These are phyloP conservation scores for Zeus faber DNA, from an alignment of 2,113 vertebrate species.

Conservation along the genomic window DNA sequence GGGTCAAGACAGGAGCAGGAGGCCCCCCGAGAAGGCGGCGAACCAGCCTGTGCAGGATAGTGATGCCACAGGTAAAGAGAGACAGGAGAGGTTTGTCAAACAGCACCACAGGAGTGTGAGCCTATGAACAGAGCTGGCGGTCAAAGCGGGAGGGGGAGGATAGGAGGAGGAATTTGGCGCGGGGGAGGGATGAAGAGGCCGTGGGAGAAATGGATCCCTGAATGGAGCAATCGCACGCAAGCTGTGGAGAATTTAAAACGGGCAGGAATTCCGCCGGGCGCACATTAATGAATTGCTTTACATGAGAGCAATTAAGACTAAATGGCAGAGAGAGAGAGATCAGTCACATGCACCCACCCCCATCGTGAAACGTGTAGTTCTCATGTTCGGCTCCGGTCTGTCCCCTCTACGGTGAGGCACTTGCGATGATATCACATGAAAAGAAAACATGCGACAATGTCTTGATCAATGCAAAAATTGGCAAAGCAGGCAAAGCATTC, in stretches of 20 bases:
- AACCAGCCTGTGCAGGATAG: slow-evolving; percentile 8
- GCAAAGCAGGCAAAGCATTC: slow-evolving; percentile 3
- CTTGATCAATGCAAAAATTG: neutral
- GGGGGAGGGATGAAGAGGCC: no score
- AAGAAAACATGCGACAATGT: neutral
- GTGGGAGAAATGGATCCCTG: no score
- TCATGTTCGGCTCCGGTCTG: slow-evolving; percentile 18
- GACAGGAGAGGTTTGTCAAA: slow-evolving; percentile 52
- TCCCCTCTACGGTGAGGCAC: neutral
- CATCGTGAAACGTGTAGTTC: no score
- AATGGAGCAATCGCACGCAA: no score
- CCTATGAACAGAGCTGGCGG: slow-evolving; percentile 43
- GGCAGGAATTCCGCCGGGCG: no score
- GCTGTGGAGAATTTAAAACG: no score
- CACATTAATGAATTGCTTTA: no score
- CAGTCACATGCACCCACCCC: no score
- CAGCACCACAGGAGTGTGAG: slow-evolving; percentile 82
- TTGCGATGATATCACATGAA: no score
- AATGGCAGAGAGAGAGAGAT: no score
- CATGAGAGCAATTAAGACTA: no score
- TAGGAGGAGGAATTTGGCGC: no score
- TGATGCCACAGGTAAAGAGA: slow-evolving; percentile 35
- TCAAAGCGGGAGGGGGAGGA: neutral
- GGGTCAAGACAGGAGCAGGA: slow-evolving; percentile 13
- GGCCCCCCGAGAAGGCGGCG: neutral